Percentiles rank a stretch among this genome's conserved stretches.
These are phyloP conservation scores for Eueides isabella DNA, from an alignment of 1,140 invertebrate species.

Conservation along the genomic window DNA sequence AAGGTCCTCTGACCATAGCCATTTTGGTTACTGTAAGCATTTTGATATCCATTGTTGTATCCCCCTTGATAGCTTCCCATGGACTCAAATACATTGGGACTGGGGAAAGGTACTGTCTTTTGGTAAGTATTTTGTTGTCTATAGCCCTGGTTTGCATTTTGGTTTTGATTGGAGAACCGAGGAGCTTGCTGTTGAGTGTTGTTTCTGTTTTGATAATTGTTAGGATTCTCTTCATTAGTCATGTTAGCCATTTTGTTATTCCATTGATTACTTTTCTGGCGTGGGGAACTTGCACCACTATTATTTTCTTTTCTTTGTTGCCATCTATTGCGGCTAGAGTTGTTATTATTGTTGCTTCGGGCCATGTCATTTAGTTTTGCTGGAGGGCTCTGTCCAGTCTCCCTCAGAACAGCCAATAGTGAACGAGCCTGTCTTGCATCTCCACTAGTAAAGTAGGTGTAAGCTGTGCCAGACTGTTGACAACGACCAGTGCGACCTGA, in stretches of 20 bases:
- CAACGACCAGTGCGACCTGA: slow-evolving; percentile 94
- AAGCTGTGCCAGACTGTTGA: slow-evolving; percentile 96
- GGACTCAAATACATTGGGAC: slow-evolving; percentile 75
- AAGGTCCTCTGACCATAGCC: slow-evolving; percentile 73
- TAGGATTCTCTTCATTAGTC: slow-evolving; percentile 58
- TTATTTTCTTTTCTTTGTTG: slow-evolving; percentile 81
- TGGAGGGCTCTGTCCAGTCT: slow-evolving; percentile 95
- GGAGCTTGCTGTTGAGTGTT: slow-evolving; percentile 69
- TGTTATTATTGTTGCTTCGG: slow-evolving; percentile 68
- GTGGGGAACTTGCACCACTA: slow-evolving; percentile 70
- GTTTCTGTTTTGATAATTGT: slow-evolving; percentile 66
- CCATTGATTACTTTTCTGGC: slow-evolving; percentile 77
- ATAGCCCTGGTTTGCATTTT: slow-evolving; percentile 65
- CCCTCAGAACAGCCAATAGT: slow-evolving; percentile 93
- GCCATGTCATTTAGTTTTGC: slow-evolving; percentile 82
- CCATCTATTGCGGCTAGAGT: slow-evolving; percentile 78
- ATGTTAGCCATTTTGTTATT: slow-evolving; percentile 75
- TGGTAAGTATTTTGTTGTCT: slow-evolving; percentile 75
- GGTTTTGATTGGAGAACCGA: slow-evolving; percentile 70
- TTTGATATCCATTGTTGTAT: slow-evolving; percentile 78
- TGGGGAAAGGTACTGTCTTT: slow-evolving; percentile 74
- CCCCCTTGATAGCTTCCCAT: slow-evolving; percentile 78
- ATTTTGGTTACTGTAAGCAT: slow-evolving; percentile 75
- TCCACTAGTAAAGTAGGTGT: slow-evolving; percentile 97
- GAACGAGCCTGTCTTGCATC: slow-evolving; percentile 96